phyloP scores from a whole-genome alignment of 1,140 invertebrate genomes.

The Penaeus vannamei region DNA sequence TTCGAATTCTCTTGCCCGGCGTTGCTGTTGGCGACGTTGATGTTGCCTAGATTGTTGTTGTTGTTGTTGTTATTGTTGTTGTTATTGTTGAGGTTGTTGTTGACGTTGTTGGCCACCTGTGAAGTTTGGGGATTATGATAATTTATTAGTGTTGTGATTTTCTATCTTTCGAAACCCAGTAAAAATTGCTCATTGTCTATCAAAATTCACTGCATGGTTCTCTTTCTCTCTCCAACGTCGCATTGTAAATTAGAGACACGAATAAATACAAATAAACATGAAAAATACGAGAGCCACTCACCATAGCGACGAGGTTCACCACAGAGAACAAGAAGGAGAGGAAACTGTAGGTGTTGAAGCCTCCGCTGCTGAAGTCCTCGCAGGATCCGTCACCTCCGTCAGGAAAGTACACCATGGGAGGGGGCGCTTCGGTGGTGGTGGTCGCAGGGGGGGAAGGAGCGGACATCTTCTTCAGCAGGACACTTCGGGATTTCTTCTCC shows the following conservation, averaged over 20 bases:
- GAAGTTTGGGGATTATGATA: neutral
- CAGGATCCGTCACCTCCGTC: slow-evolving; percentile 41
- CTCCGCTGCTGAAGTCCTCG: slow-evolving; percentile 44
- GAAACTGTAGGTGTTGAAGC: slow-evolving; percentile 65
- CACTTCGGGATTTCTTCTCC: neutral
- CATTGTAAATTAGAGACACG: too few relatives aligned
- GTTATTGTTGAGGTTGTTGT: slow-evolving; percentile 51
- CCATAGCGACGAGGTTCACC: slow-evolving; percentile 51
- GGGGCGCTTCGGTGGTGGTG: slow-evolving; percentile 8
- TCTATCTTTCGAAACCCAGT: too few relatives aligned
- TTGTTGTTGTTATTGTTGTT: slow-evolving; percentile 64
- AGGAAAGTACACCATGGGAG: slow-evolving; percentile 58
- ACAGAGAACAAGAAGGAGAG: slow-evolving; percentile 62
- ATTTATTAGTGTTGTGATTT: too few relatives aligned
- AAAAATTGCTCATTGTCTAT: too few relatives aligned
- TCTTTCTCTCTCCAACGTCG: too few relatives aligned
- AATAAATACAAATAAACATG: neutral
- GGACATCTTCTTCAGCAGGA: too few relatives aligned
- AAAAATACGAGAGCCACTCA: neutral
- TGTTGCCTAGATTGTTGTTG: slow-evolving; percentile 59
- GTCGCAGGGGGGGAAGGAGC: neutral
- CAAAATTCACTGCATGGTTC: too few relatives aligned
- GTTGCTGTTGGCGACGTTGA: slow-evolving; percentile 55
- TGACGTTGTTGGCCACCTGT: slow-evolving; percentile 55
- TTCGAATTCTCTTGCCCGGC: slow-evolving; percentile 53